Evolutionary conservation across 2,888 invertebrate genomes (phyloP).

Genomic region (Sthenelais limicola): DNA sequence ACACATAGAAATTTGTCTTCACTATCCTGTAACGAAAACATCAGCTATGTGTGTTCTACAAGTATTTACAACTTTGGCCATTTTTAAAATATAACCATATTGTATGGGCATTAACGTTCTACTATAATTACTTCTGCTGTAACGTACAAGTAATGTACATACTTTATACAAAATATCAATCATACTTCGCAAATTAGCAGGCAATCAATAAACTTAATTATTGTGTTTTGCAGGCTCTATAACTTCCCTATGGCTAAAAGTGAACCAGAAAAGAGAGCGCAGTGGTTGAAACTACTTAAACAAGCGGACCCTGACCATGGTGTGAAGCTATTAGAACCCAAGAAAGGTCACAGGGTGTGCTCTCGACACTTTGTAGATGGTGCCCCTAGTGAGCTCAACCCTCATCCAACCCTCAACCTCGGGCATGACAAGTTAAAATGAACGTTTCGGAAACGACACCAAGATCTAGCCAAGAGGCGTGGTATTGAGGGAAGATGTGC

Average conservation of each 20-base stretch:
- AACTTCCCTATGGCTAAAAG: neutral
- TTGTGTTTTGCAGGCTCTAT: neutral
- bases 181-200: neutral
- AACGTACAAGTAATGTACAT: neutral
- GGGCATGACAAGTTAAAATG: neutral
- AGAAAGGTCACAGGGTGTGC: constrained; percentile 47
- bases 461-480: neutral
- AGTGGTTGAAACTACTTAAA: neutral
- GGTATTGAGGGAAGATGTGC: neutral
- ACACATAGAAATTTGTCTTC: neutral
- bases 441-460: neutral
- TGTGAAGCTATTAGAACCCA: constrained; percentile 45
- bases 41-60: neutral
- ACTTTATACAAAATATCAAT: neutral
- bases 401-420: constrained; percentile 40
- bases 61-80: neutral
- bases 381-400: constrained; percentile 45
- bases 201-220: neutral
- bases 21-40: too few species aligned
- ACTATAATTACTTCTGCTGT: neutral
- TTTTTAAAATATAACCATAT: neutral
- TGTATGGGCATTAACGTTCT: too few species aligned
- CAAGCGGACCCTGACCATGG: neutral
- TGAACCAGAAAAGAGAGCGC: neutral
- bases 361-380: constrained; percentile 47